Base-by-base conservation (phyloP, 2,113 vertebrate species). In the Brachyhypopomus occidentalis region DNA sequence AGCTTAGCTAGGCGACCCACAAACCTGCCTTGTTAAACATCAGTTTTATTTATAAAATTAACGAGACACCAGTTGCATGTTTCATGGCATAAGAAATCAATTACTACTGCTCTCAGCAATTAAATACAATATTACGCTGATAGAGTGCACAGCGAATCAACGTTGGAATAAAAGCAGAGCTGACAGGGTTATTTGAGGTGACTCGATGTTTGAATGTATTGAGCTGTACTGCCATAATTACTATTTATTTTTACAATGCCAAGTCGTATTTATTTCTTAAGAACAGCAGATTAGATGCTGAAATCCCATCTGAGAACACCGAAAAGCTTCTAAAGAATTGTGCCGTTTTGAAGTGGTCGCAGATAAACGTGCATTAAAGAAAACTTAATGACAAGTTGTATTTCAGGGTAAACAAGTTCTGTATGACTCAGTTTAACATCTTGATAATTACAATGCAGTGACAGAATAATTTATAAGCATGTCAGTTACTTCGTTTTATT, bases 21-120 rank as follows among this genome's bases (percentile, higher is more conserved):
- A 55, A 22, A 19, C 60, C 64, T 72, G 38, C 76, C 75, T 69
- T 79, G 59, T 64, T 63, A 79, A 76, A 60, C 82, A 60, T 69
- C 1, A 2, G 38, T 12, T 34, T 63, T 76, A 84, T 79, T 80
- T 80, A 75, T 75, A 84, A 25, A 30, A 2, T 17, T 36, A 23
- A 63, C 5, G 23, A 60, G 22, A 56, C 14, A 69, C 17, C 11
- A 9, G 19, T 19, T 27, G 41, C 9, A 20, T 1, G 16, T 22
- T 34, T 55, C 41, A 34, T 77, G 41, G 23, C 19, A 41, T 3
- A 11, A 34, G 27, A 74, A 16, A 62, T 7, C 12, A 14, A 22
- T n/a, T 2, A 38, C 60, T 38, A 23, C 20, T 17, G 22, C 36
- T n/a, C 27, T 20, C 5, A 74, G 36, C 1, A 38, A 22, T 14